A percentile compares a stretch with the other conserved stretches of the same genome.
These are phyloP conservation scores for Scelioninae gen. 2 DNA, from an alignment of 2,888 invertebrate genomes.

Conservation along the genomic window DNA sequence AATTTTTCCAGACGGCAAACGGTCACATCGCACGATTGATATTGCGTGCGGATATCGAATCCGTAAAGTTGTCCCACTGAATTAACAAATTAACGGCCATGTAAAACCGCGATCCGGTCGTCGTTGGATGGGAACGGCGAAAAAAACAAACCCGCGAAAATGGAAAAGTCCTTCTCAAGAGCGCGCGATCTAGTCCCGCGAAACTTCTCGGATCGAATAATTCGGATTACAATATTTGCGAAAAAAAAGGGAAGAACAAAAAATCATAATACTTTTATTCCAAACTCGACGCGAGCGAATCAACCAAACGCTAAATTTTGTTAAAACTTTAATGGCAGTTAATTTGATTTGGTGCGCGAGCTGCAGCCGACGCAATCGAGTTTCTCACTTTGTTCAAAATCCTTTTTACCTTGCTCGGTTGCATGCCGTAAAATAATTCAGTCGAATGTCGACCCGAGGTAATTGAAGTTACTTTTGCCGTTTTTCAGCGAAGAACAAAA, in stretches of 20 bases:
- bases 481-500: constrained; percentile 45
- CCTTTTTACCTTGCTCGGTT: constrained; percentile 51
- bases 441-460: constrained; percentile 45
- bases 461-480: constrained; percentile 51
- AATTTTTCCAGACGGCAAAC: too few species aligned
- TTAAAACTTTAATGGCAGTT: constrained; percentile 55
- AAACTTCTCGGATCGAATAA: constrained; percentile 17
- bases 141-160: too few species aligned
- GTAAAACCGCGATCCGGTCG: neutral
- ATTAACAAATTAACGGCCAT: too few species aligned
- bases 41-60: too few species aligned
- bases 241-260: constrained; percentile 11
- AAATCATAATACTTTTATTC: constrained; percentile 49
- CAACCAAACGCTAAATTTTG: constrained; percentile 52
- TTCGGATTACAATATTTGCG: constrained; percentile 43
- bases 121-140: too few species aligned
- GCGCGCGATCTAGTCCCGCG: constrained; percentile 9
- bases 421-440: constrained; percentile 53
- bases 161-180: too few species aligned
- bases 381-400: constrained; percentile 54
- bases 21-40: too few species aligned
- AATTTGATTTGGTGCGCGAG: constrained; percentile 51
- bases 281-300: constrained; percentile 37
- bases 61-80: too few species aligned
- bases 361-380: constrained; percentile 44